Evolutionary conservation across 2,888 invertebrate genomes (phyloP).

Genomic region (Gordius sp.): DNA sequence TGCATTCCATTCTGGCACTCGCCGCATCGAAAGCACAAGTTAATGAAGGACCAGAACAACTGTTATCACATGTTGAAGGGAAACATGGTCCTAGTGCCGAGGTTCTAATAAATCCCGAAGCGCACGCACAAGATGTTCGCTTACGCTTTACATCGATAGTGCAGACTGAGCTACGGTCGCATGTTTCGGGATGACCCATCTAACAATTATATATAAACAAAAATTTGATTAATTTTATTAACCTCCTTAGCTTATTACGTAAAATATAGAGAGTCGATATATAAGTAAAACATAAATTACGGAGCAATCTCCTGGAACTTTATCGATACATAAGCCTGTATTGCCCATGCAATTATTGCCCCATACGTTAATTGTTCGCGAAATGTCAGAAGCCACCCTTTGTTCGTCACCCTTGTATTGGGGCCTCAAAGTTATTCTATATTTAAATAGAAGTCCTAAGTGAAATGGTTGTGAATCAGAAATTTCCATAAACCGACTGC

Average conservation of each 20-base stretch:
- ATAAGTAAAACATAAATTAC: not conserved
- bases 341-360: conserved; percentile 1
- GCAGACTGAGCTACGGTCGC: not conserved
- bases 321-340: not conserved
- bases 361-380: not conserved
- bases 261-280: not conserved
- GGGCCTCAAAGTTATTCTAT: not conserved
- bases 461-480: not conserved
- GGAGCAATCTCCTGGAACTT: conserved; percentile 3
- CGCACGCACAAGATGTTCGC: not conserved
- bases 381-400: not conserved
- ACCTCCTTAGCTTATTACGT: not conserved
- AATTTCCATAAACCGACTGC: not conserved
- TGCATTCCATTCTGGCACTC: conserved; percentile 10
- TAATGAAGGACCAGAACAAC: not conserved
- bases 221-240: not conserved
- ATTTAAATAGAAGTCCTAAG: not conserved
- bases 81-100: conserved; percentile 6
- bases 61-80: not conserved
- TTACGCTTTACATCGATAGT: not conserved
- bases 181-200: not conserved
- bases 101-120: not conserved
- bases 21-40: not conserved
- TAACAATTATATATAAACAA: conserved; percentile 2
- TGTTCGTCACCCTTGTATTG: not conserved